Evolutionary conservation across 2,113 vertebrate genomes (phyloP).

Genomic region (Corythornis cristatus): DNA sequence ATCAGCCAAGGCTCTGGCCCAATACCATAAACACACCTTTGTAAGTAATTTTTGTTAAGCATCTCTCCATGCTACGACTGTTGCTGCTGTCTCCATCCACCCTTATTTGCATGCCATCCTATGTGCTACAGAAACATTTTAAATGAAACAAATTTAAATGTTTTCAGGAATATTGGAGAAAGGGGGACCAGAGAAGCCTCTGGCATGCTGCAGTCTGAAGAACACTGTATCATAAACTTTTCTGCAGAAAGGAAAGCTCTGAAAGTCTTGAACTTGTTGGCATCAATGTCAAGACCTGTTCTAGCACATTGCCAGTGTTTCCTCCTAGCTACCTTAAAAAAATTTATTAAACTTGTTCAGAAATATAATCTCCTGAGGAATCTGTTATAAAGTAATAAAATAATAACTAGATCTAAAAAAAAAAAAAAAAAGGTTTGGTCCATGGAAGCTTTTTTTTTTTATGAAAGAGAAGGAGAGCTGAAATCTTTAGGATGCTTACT

Average conservation of each 20-base stretch:
- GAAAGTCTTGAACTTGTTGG: neutral
- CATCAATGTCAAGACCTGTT: neutral
- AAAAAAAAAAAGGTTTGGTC: accelerated
- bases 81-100: neutral
- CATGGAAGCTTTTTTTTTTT: neutral
- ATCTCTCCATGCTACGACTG: neutral
- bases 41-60: neutral
- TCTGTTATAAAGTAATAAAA: neutral
- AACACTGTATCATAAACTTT: neutral
- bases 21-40: neutral
- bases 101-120: neutral
- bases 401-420: neutral
- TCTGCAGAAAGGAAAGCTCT: neutral
- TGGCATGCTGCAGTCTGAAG: neutral
- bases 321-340: neutral
- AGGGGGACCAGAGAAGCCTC: neutral
- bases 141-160: neutral
- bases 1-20: neutral
- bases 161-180: neutral
- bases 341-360: neutral
- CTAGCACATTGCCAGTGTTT: neutral
- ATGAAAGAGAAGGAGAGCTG: neutral
- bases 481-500: neutral
- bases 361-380: neutral
- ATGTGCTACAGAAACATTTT: neutral